Evolutionary conservation across 2,113 vertebrate species (phyloP).

Genomic region (Takifugu flavidus): DNA sequence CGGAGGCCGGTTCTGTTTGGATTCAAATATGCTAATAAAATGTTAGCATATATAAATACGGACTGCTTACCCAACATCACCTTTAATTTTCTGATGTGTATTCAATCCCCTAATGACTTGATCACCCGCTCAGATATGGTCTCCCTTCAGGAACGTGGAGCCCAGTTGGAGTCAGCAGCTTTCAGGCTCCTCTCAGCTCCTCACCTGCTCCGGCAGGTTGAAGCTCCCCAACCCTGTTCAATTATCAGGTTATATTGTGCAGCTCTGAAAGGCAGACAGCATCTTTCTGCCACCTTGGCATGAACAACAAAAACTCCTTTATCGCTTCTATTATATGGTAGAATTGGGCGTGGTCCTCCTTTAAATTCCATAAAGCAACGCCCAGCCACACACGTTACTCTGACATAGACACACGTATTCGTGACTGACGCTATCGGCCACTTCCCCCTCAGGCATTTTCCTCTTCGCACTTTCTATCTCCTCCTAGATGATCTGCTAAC

Average conservation of each 20-base stretch:
- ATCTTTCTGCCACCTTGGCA: too few relatives aligned
- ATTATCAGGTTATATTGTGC: neutral
- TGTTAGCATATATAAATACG: slow-evolving; percentile 16
- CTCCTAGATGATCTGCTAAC: too few relatives aligned
- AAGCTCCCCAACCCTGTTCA: neutral
- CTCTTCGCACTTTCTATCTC: too few relatives aligned
- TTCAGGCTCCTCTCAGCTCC: too few relatives aligned
- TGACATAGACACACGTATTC: slow-evolving; percentile 70
- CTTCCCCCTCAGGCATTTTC: slow-evolving; percentile 11
- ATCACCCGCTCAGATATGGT: too few relatives aligned
- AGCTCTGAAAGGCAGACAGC: neutral
- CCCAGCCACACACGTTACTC: slow-evolving; percentile 26
- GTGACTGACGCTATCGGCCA: slow-evolving; percentile 66
- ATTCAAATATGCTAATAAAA: slow-evolving; percentile 19
- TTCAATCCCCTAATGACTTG: too few relatives aligned
- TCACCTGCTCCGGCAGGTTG: neutral
- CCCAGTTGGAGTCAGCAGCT: too few relatives aligned
- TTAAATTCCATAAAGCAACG: slow-evolving; percentile 18
- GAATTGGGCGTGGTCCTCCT: slow-evolving; percentile 31
- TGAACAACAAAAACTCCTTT: slow-evolving; percentile 5
- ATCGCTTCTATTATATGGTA: neutral
- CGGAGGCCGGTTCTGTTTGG: slow-evolving; percentile 34
- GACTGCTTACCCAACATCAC: neutral
- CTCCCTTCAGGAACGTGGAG: neutral
- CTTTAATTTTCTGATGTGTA: neutral